These are phyloP conservation scores for Beris morrisii DNA, from an alignment of 2,888 invertebrate genomes.

Conservation along the genomic window DNA sequence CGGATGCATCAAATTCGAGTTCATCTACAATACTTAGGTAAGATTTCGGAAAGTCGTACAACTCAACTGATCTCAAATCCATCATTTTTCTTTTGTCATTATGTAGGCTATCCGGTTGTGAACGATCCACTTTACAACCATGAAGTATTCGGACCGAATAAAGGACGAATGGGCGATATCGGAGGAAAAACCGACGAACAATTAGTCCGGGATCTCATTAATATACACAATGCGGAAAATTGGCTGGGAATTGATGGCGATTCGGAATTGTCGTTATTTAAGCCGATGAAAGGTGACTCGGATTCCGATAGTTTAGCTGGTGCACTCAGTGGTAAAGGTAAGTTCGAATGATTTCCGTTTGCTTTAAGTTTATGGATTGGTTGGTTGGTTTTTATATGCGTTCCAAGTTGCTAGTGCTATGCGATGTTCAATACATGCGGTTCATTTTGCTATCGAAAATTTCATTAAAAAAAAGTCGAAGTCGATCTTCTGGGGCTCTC, in stretches of 20 bases:
- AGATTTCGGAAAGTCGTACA: slow-evolving; percentile 41
- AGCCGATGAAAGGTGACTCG: slow-evolving; percentile 67
- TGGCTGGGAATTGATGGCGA: slow-evolving; percentile 92
- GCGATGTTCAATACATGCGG: too few species aligned
- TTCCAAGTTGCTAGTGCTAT: too few species aligned
- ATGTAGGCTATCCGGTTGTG: slow-evolving; percentile 90
- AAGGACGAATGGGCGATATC: slow-evolving; percentile 85
- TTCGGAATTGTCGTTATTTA: slow-evolving; percentile 79
- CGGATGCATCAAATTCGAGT: slow-evolving; percentile 99
- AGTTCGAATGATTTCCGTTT: neutral
- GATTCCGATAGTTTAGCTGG: slow-evolving; percentile 59
- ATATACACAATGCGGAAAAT: slow-evolving; percentile 91
- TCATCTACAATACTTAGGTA: slow-evolving; percentile 95
- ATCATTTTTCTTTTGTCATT: neutral
- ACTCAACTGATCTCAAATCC: neutral
- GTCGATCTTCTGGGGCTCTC: too few species aligned
- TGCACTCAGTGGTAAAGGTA: slow-evolving; percentile 51
- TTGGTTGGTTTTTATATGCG: neutral
- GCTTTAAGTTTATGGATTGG: neutral
- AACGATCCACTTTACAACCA: slow-evolving; percentile 98
- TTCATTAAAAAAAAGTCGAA: too few species aligned
- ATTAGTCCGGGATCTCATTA: slow-evolving; percentile 83
- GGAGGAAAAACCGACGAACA: slow-evolving; percentile 89
- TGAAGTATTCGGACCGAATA: slow-evolving; percentile 89
- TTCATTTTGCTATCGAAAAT: too few species aligned